phyloP scores from a whole-genome alignment of 2,888 invertebrate species.

The Eupsilia transversa region DNA sequence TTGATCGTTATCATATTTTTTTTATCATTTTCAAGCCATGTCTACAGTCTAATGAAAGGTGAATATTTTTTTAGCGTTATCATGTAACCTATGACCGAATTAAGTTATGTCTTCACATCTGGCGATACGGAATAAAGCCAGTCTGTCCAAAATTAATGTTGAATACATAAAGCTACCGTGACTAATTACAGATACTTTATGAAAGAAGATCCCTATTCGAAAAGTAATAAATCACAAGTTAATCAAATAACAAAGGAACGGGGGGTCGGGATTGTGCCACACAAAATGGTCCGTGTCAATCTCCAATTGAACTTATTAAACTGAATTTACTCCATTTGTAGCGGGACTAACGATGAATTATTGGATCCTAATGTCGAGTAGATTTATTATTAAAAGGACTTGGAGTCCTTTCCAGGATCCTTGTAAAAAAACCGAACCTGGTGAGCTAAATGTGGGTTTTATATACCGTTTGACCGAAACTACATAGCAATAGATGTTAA shows the following conservation, averaged over 20 bases:
- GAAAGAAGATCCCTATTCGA: conserved; percentile 56
- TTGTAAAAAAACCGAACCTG: not conserved
- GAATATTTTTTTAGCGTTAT: conserved; percentile 39
- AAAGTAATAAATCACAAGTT: conserved; percentile 67
- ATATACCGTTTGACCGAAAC: conserved; percentile 5
- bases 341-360: conserved; percentile 80
- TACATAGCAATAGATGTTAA: conserved; percentile 3
- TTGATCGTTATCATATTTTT: conserved; percentile 8
- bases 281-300: conserved; percentile 83
- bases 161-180: conserved; percentile 33
- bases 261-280: conserved; percentile 77
- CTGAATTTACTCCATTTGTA: conserved; percentile 81
- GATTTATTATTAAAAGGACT: conserved; percentile 27
- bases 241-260: conserved; percentile 77
- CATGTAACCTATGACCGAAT: conserved; percentile 50
- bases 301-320: conserved; percentile 87
- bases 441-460: conserved; percentile 1
- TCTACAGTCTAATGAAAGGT: conserved; percentile 33
- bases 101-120: conserved; percentile 31
- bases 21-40: not conserved
- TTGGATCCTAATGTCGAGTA: conserved; percentile 64
- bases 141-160: conserved; percentile 28
- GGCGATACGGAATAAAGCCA: conserved; percentile 32
- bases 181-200: conserved; percentile 47
- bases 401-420: not conserved